Evolutionary conservation across 2,888 invertebrate genomes (phyloP), one percentile per base, ranked within the genome.

Genomic region (Pilophorus perplexus): DNA sequence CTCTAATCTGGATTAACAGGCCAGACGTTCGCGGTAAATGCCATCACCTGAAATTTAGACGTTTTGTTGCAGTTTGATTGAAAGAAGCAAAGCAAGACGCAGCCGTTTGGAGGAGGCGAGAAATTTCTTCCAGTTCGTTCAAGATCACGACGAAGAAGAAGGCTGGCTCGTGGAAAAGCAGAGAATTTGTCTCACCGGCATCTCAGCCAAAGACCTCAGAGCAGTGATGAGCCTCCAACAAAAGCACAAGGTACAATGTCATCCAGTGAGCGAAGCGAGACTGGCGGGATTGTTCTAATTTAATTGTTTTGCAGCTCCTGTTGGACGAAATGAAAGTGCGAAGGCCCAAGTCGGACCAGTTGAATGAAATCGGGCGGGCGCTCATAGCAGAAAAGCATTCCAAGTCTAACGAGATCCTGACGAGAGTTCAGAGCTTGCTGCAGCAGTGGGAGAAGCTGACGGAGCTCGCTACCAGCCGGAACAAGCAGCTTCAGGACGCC

Each of bases 141-240:
- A 96, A 78, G 97, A 98, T 76, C 90, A 94, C 73, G 97, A 98
- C 74, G 98, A 98, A 74, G 98, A 98, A 78, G 96, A 97, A 79
- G 88, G 92, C 0, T 98, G 98, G 97, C 82, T 98, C 64, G 86
- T 90, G 1, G 98, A 99, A 75, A 95, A 94, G 75, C 93, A 95
- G 76, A 83, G 92, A 3, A 89, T 96, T 69, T 95, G 96, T 76
- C 89, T 90, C 75, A 88, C 94, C 0, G 91, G 90, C n/a, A 89
- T 95, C 23, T 87, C 90, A 0, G 94, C 95, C 1, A 96, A 95
- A 77, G 97, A 99, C 77, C 79, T 97, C 48, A 83, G 92, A 62
- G 93, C 91, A 0, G 93, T 96, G 4, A 82, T 91, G 28, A 91
- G 93, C 33, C 79, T 96, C 62, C 86, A 91, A 68, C 94, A 95